Evolutionary conservation across 2,797 vertebrate genomes (phyloP).

Genomic region (Catamblyrhynchus diadema): DNA sequence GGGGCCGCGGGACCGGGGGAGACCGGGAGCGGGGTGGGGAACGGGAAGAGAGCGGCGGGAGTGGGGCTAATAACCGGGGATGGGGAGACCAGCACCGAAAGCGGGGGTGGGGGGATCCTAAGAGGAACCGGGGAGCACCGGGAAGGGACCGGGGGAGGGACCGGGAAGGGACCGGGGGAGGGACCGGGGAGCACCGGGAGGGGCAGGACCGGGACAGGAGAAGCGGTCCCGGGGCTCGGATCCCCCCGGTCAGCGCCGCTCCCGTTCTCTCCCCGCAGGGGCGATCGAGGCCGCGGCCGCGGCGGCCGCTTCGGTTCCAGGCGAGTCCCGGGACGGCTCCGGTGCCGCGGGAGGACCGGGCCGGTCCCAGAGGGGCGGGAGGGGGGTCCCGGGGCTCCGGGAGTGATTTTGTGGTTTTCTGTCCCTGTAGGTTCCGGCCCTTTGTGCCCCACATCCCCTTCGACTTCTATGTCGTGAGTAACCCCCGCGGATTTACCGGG

Average conservation of each 20-base stretch:
- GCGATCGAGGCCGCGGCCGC: conserved; percentile 91
- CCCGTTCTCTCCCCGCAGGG: conserved; percentile 75
- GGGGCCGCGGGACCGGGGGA: background rate
- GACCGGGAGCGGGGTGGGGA: background rate
- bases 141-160: no score
- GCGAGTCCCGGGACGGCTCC: conserved; percentile 71
- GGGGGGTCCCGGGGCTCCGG: accelerated
- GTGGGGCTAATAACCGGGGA: no score
- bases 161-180: no score
- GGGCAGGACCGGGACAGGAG: no score
- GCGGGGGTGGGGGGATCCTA: no score
- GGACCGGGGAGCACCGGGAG: no score
- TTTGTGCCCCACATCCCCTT: conserved; percentile 98
- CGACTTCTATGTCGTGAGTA: conserved; percentile 95
- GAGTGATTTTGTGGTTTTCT: background rate
- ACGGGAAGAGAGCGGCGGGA: background rate
- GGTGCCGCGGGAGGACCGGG: background rate
- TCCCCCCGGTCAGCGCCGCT: background rate
- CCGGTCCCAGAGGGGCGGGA: background rate
- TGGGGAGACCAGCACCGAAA: no score
- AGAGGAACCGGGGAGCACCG: no score
- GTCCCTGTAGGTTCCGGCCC: conserved; percentile 86
- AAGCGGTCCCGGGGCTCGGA: background rate
- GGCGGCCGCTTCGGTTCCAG: conserved; percentile 93
- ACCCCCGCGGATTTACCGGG: background rate